phyloP scores from a whole-genome alignment of 2,888 invertebrate genomes.

The Cephus sareptanus region DNA sequence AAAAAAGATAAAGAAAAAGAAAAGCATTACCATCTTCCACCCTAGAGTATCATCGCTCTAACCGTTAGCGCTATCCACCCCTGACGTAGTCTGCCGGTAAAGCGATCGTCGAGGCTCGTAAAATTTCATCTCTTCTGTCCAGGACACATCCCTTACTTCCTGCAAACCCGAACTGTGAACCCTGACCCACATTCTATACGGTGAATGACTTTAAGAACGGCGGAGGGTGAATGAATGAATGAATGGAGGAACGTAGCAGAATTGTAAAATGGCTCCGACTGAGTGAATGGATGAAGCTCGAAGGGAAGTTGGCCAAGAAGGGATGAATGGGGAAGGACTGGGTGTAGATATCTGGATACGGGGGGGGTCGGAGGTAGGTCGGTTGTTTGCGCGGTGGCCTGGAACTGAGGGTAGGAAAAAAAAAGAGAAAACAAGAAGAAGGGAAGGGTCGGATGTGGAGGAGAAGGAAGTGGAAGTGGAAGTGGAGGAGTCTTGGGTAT shows the following conservation, averaged over 20 bases:
- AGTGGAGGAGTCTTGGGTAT: background rate
- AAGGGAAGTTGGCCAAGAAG: conserved; percentile 4
- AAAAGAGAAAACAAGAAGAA: background rate
- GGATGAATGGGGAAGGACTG: conserved; percentile 25
- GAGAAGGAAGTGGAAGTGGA: background rate
- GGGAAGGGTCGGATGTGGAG: background rate
- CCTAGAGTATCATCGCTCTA: background rate
- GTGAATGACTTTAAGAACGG: conserved; percentile 43
- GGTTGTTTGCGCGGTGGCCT: conserved; percentile 1
- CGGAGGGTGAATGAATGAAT: conserved; percentile 33
- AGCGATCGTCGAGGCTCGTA: background rate
- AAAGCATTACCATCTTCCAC: background rate
- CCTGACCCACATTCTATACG: conserved; percentile 44
- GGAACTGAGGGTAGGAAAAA: background rate
- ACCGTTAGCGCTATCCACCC: background rate
- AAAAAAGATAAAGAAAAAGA: too few species aligned
- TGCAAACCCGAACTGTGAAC: conserved; percentile 5
- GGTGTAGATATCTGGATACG: background rate
- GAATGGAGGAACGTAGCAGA: conserved; percentile 37
- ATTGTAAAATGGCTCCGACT: background rate
- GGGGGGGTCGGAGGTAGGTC: background rate
- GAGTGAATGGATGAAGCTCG: conserved; percentile 30
- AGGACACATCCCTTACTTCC: background rate
- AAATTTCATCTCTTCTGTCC: background rate
- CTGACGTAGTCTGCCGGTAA: background rate